A percentile compares a stretch with the other conserved stretches of the same genome.
phyloP scores from a whole-genome alignment of 1,140 invertebrate species.

The Panulirus ornatus region DNA sequence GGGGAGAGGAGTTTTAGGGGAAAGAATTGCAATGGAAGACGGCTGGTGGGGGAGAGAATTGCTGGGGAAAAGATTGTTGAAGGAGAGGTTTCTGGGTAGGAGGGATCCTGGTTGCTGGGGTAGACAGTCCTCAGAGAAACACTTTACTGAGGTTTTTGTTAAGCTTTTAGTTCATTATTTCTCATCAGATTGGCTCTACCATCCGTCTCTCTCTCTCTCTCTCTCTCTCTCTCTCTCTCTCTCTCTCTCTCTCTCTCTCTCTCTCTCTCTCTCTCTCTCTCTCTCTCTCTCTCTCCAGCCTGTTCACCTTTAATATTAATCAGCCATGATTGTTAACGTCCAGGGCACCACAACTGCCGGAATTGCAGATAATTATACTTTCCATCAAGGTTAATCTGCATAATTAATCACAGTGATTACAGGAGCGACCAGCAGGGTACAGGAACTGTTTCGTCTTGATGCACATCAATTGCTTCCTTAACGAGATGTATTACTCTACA shows the following conservation, averaged over 20 bases:
- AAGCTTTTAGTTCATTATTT: too few species aligned
- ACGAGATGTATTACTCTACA: not conserved
- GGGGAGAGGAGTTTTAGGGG: too few species aligned
- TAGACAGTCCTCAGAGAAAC: too few species aligned
- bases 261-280: not conserved
- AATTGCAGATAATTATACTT: conserved; percentile 32
- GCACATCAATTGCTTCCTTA: not conserved
- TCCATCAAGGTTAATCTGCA: conserved; percentile 40
- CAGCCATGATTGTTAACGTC: conserved; percentile 14
- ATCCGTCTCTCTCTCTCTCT: conserved; percentile 23
- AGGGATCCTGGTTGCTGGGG: too few species aligned
- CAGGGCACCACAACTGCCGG: not conserved
- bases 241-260: not conserved
- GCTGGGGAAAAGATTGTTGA: too few species aligned
- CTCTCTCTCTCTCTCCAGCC: not conserved
- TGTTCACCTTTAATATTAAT: not conserved
- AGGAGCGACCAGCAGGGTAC: not conserved
- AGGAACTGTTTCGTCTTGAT: not conserved
- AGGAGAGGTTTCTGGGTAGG: too few species aligned
- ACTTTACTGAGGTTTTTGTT: too few species aligned
- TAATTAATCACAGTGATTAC: conserved; percentile 33
- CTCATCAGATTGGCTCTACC: too few species aligned
- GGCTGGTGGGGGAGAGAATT: too few species aligned
- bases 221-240: conserved; percentile 47
- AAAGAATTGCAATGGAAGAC: too few species aligned